phyloP scores from a whole-genome alignment of 2,797 vertebrate species.

The Falco concolor region DNA sequence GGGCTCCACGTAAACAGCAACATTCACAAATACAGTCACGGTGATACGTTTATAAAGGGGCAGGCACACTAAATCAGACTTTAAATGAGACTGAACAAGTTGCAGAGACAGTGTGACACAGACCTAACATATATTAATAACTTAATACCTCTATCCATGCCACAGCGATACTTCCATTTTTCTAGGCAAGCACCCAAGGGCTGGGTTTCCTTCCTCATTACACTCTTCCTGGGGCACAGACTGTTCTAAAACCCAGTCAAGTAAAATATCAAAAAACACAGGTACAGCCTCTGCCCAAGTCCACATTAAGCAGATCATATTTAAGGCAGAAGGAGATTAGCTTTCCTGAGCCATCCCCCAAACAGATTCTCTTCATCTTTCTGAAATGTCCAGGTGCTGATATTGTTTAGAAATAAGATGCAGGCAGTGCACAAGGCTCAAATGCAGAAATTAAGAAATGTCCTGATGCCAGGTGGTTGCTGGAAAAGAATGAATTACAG shows the following conservation, averaged over 20 bases:
- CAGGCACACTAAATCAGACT: background rate
- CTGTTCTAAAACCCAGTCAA: conserved; percentile 16
- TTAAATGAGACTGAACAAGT: background rate
- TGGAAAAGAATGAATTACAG: background rate
- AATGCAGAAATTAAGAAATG: background rate
- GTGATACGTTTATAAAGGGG: background rate
- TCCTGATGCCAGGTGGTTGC: background rate
- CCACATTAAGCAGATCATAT: background rate
- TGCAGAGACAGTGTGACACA: background rate
- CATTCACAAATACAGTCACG: background rate
- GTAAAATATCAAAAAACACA: background rate
- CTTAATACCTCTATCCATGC: background rate
- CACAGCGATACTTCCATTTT: conserved; percentile 16
- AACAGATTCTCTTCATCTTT: background rate
- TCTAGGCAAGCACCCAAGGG: conserved; percentile 58
- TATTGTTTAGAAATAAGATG: background rate
- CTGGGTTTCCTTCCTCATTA: conserved; percentile 48
- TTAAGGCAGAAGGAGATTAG: background rate
- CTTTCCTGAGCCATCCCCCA: background rate
- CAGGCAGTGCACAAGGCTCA: background rate
- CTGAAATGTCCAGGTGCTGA: background rate
- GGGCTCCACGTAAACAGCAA: background rate
- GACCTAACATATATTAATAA: background rate
- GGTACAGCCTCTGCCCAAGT: background rate
- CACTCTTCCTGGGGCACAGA: conserved; percentile 23